Base-by-base conservation (phyloP, 2,888 invertebrate genomes). In the Drosophila conformis region DNA sequence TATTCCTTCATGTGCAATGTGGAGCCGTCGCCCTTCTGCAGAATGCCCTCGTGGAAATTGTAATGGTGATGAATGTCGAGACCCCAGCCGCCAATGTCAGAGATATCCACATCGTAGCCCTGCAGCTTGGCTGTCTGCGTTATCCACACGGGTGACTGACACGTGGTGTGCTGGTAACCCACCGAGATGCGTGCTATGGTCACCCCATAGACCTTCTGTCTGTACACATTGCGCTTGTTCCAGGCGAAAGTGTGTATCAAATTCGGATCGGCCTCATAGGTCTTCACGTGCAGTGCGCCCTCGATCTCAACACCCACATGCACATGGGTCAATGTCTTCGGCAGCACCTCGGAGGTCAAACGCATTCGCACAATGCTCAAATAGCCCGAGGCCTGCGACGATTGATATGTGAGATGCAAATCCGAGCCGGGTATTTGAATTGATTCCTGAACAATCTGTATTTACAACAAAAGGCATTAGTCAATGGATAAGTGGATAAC, bases 21-120 rank as follows among this genome's bases (percentile, higher is more conserved):
- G 3, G 98, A 97, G 63, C 99, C 99, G 91, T 99, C 98, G 46
- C 99, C 99, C 92, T 99, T 99, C 93, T 99, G 99, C 52, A 99
- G 94, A 76, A 99, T 99, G 29, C 98, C 99, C 94, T 99, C 99
- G 91, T 99, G 98, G 95, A 98, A 98, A 93, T 99, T 99, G 93
- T 99, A 99, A 93, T 98, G 98, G 93, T 99, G 99, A 93, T 99
- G 99, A 76, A 99, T 98, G 92, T 99, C 98, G 63, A 99, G 94
- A 59, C 99, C 98, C 99, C 99, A 99, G 54, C 98, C 98, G 1
- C 99, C 99, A 63, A 99, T 97, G 92, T 99, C 98, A 0, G 99
- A 98, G 78, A 99, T 98, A 90, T 98, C 98, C 58, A 99, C 98
- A 93, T 99, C 99, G 93, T 98, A 98, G 29, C 99, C 99, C 93